Evolutionary conservation across 2,797 vertebrate species (phyloP), one percentile per base, ranked within the genome.

Genomic region (Mionectes olivaceus): DNA sequence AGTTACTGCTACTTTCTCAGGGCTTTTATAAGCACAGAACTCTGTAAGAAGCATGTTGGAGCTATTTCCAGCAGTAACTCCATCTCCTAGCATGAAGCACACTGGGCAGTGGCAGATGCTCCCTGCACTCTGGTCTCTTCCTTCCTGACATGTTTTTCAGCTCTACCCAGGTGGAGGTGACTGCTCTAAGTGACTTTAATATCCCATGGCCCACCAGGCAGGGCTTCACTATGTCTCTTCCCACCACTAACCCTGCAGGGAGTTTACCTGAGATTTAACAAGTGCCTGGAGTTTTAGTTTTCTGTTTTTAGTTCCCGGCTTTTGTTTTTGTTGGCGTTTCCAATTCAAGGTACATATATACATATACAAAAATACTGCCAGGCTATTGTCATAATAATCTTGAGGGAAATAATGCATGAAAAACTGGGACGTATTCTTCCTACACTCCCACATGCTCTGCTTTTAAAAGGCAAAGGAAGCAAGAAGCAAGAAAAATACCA

Each of bases 301-400:
- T 64, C 60, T 44, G 23, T 0, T 63, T 89, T 77, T 53, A 80
- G 68, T 59, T 60, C 41, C 50, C 39, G 24, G n/a, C 3, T 74
- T 63, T 83, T 74, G 35, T 56, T 91, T 85, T 89, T 70, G 69
- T 93, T 79, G 79, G 24, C 44, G 28, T 80, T 87, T 88, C 91
- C 19, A 13, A 84, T 89, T 73, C 81, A 32, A 63, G 46, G 52
- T 56, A 44, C 43, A 30, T 47, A 49, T 61, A 65, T 49, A 64
- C 70, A 61, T 53, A 83, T 14, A 88, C 47, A 95, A 33, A 93
- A 86, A 92, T 83, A 88, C 69, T 77, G 67, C 46, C 69, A 82
- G 32, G 27, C 14, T 61, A 60, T 74, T 83, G 69, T 88, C 85
- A 86, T 71, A 82, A 91, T 89, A 92, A 91, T 56, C 33, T 82